These are phyloP conservation scores for Chymomyza procnemis DNA, from an alignment of 2,888 invertebrate genomes.

Conservation along the genomic window DNA sequence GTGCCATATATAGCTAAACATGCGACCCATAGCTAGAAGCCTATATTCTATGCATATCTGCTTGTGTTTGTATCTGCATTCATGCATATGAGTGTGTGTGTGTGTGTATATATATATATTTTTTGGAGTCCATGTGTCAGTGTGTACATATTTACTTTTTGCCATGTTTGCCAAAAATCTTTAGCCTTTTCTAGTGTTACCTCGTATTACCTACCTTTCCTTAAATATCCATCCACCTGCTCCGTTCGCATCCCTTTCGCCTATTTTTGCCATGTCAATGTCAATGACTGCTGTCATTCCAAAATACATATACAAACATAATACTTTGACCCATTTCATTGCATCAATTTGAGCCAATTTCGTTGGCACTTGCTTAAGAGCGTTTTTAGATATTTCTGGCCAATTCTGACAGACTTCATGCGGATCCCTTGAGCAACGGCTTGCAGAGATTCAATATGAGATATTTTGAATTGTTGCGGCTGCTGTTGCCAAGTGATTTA, in stretches of 20 bases:
- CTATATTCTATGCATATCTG: not conserved
- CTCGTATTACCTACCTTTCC: conserved; percentile 22
- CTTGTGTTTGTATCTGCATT: not conserved
- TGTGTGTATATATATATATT: not conserved
- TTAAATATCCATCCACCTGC: not conserved
- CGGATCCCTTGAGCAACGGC: conserved; percentile 55
- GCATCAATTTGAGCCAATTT: not conserved
- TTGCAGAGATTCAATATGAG: conserved; percentile 63
- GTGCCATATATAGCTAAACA: not conserved
- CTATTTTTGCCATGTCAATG: conserved; percentile 31
- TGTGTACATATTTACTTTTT: conserved; percentile 8
- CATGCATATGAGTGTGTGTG: not conserved
- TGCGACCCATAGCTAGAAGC: not conserved
- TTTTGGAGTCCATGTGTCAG: conserved; percentile 2
- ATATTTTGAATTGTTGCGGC: conserved; percentile 47
- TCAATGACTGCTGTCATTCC: conserved; percentile 50
- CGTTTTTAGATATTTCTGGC: not conserved
- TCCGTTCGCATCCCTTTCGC: not conserved
- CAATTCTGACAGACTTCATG: conserved; percentile 14
- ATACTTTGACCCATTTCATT: conserved; percentile 54
- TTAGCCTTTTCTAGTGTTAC: conserved; percentile 25
- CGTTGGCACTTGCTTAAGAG: not conserved
- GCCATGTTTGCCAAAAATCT: conserved; percentile 4
- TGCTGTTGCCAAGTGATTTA: conserved; percentile 23
- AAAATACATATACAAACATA: conserved; percentile 17